Evolutionary conservation across 2,888 invertebrate species (phyloP), one percentile per base, ranked within the genome.

Genomic region (Drosophila neonasuta): DNA sequence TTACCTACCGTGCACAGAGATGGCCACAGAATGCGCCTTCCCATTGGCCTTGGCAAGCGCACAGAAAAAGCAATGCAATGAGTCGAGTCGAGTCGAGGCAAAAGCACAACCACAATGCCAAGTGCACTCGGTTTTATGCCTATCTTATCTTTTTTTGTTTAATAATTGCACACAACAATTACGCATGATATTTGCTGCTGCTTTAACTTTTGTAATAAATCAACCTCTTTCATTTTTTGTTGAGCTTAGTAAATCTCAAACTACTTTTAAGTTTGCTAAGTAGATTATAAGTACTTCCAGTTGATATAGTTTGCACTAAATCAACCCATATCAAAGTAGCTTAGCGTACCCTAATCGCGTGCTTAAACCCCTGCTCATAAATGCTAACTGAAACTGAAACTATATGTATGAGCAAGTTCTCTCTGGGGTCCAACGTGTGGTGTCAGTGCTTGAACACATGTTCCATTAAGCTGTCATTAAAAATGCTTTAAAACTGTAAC

Each of bases 11-110:
- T 13, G 34, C 9, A 8, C 11, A 41, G 39, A 29, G 45, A 10
- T 61, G 56, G 56, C 44, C 63, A 39, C 9, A 57, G 24, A 52
- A 57, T 49, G 57, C 36, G 48, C n/a, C 20, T 51, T 57, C n/a
- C 36, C 57, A 60, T 36, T 76, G 49, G 63, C 73, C 77, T 76
- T 74, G 77, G 51, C 36, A 29, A 51, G 36, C 2, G 34, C 34
- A 5, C 36, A 11, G 36, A 9, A 36, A 24, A 13, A 42, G 15
- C 24, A 24, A 24, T 24, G 24, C 24, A 24, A 24, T 24, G 24
- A 24, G 24, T 24, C 24, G 24, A 45, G 45, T 45, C 39, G 34
- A 45, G 45, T 45, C 39, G 34, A 13, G 41, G n/a, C 24, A 39
- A 67, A 56, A 29, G 56, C 9, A 29, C 60, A 51, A 11, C 52